phyloP scores from a whole-genome alignment of 1,140 invertebrate species.

The Papilio glaucus region DNA sequence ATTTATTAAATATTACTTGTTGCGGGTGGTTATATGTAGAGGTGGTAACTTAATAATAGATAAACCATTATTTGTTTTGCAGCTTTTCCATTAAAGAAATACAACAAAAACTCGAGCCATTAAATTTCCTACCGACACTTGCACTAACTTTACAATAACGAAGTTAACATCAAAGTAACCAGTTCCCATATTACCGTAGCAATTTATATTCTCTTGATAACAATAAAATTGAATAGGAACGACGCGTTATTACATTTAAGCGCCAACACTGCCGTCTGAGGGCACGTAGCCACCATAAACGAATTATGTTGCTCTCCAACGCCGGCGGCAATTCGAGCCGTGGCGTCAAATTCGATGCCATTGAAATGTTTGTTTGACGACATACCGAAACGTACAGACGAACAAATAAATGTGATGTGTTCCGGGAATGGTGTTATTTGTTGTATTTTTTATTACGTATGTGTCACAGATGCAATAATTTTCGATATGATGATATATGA shows the following conservation, averaged over 20 bases:
- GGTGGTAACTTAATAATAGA: too few relatives aligned
- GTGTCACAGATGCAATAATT: slow-evolving; percentile 1
- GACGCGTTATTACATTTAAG: slow-evolving; percentile 32
- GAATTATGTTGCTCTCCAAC: slow-evolving; percentile 32
- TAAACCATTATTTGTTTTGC: too few relatives aligned
- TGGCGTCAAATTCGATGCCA: slow-evolving; percentile 35
- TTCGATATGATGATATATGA: not conserved
- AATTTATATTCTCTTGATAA: slow-evolving; percentile 32
- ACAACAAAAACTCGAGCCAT: too few relatives aligned
- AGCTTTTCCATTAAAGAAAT: too few relatives aligned
- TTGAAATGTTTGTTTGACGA: slow-evolving; percentile 34
- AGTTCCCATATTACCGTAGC: slow-evolving; percentile 18
- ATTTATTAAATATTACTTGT: too few relatives aligned
- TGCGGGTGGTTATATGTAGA: too few relatives aligned
- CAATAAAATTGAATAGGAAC: slow-evolving; percentile 35
- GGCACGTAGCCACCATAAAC: slow-evolving; percentile 34
- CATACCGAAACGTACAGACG: slow-evolving; percentile 28
- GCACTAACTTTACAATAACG: not conserved
- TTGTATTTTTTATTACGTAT: not conserved
- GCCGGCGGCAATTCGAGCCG: slow-evolving; percentile 29
- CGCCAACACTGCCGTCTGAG: slow-evolving; percentile 30
- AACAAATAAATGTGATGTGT: slow-evolving; percentile 20
- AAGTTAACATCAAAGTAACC: slow-evolving; percentile 13
- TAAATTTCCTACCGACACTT: too few relatives aligned
- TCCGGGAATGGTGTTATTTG: slow-evolving; percentile 20